A percentile compares a stretch with the other conserved stretches of the same genome.
phyloP scores from a whole-genome alignment of 2,888 invertebrate genomes.

The Drosophila sordidapex region DNA sequence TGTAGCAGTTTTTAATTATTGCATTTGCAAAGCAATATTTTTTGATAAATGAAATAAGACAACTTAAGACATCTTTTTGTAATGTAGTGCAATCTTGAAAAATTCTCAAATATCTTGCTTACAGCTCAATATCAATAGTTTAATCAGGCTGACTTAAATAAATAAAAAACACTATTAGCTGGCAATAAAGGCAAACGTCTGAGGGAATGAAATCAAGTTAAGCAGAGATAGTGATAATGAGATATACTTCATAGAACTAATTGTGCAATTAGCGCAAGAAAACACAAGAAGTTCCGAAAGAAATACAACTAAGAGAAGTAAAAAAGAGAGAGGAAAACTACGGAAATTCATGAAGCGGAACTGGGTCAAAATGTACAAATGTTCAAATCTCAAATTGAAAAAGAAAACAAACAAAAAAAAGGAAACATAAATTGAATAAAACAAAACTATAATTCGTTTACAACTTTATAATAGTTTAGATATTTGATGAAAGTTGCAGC shows the following conservation, averaged over 20 bases:
- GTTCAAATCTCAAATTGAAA: slow-evolving; percentile 3
- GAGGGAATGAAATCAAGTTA: slow-evolving; percentile 9
- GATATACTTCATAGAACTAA: slow-evolving; percentile 17
- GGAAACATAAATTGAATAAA: slow-evolving; percentile 5
- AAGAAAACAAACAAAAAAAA: not conserved
- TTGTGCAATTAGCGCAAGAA: slow-evolving; percentile 10
- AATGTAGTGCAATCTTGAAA: not conserved
- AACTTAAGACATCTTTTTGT: not conserved
- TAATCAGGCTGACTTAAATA: not conserved
- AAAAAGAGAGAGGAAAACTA: not conserved
- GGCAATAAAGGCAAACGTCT: not conserved
- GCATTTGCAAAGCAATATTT: too few species aligned
- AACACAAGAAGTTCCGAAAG: slow-evolving; percentile 5
- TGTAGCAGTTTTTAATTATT: not conserved
- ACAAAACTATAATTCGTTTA: slow-evolving; percentile 8
- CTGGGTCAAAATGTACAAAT: slow-evolving; percentile 20
- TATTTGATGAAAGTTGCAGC: slow-evolving; percentile 21
- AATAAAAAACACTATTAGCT: not conserved
- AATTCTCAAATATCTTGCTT: not conserved
- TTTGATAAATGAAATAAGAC: not conserved
- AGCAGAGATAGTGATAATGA: slow-evolving; percentile 23
- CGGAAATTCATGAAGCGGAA: slow-evolving; percentile 5
- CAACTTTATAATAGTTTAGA: slow-evolving; percentile 17
- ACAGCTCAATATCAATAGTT: not conserved
- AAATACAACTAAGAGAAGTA: slow-evolving; percentile 10